Evolutionary conservation across 1,140 invertebrate species (phyloP), one percentile per base, ranked within the genome.

Genomic region (Caenorhabditis remanei): DNA sequence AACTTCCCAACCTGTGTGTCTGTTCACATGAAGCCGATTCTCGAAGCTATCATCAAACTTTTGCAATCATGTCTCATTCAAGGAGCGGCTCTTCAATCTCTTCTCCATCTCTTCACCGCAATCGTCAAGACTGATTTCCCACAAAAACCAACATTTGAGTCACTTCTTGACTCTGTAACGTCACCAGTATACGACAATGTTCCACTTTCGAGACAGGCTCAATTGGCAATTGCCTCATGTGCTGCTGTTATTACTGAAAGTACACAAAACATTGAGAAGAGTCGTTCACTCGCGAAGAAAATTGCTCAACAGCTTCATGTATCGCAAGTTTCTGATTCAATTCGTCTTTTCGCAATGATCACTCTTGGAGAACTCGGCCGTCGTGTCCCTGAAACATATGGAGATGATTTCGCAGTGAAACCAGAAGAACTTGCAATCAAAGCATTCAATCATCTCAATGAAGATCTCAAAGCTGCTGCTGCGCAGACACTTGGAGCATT

Each of bases 301-400:
- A 90, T 93, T 32, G 63, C 88, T 43, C 71, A 86, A 53, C 50
- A 88, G 75, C 87, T 88, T 75, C 63, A 87, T 7, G 16, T 16
- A 14, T 4, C 16, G 4, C 58, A 50, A 5, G 43, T 55, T 21
- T 79, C 65, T 13, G 90, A 98, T 92, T 95, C 96, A 0, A 95
- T 97, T 88, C 92, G 93, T 85, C 95, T 98, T 89, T 98, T 99
- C 94, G 95, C 96, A 75, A 93, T 99, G 32, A 94, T 99, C 7
- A 96, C 97, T 14, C 95, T 99, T 90, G 98, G 97, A 19, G 97
- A 99, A 94, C 98, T 99, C 89, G 98, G 98, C 7, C 94, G 96
- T 91, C 93, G 71, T 91, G 93, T 71, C 90, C 93, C 89, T 14
- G 65, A 82, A 13, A 87, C 90, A 3, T 88, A 87, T 75, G 67